Conservation (phyloP, 2,113 vertebrate species). For the Carollia perspicillata region DNA sequence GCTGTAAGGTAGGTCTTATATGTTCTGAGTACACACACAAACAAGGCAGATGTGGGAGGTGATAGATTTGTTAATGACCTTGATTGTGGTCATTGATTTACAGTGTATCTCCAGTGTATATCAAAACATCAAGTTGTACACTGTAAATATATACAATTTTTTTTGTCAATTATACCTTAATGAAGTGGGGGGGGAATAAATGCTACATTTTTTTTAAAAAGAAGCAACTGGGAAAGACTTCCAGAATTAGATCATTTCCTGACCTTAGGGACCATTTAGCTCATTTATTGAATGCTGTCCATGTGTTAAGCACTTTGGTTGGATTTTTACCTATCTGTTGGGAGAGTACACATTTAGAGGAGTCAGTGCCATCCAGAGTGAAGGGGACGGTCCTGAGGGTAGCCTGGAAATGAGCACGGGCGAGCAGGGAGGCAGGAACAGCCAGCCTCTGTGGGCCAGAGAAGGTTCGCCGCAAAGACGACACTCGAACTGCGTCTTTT, state of each 20-base stretch:
- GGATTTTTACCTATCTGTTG: neutral
- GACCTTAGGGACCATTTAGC: neutral
- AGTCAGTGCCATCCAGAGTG: neutral
- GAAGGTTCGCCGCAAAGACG: neutral
- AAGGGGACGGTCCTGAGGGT: neutral
- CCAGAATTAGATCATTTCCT: neutral
- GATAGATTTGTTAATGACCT: neutral
- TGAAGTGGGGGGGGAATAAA: neutral
- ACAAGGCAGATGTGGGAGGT: neutral
- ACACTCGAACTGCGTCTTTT: neutral
- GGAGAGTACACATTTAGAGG: neutral
- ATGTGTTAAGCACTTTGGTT: neutral
- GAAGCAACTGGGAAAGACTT: neutral
- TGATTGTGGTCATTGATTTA: neutral
- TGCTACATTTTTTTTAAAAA: neutral
- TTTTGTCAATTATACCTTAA: neutral
- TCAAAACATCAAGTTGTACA: neutral
- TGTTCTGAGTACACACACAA: neutral
- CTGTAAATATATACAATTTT: neutral
- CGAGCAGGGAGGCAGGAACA: neutral
- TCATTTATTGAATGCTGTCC: neutral
- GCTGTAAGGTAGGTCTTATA: neutral
- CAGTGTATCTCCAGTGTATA: neutral
- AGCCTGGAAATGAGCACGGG: neutral
- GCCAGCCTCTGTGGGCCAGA: neutral